phyloP scores from a whole-genome alignment of 1,140 invertebrate species.

The Fopius arisanus region DNA sequence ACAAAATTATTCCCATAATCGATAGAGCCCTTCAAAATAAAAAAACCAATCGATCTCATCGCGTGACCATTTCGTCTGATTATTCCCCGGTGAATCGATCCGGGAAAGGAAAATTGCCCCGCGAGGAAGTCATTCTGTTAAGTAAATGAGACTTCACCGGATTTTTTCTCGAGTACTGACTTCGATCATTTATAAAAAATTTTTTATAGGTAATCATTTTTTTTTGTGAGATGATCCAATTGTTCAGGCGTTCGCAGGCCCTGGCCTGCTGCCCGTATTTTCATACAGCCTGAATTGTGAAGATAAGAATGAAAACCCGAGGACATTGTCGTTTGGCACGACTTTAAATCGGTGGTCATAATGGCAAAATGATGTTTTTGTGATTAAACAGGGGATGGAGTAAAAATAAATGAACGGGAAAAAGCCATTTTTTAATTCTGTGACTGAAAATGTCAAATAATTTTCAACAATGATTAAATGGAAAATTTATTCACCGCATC shows the following conservation, averaged over 20 bases:
- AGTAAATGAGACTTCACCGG: slow-evolving; percentile 2
- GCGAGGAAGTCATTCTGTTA: neutral
- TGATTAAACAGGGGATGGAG: neutral
- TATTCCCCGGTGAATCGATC: neutral
- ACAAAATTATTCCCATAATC: neutral
- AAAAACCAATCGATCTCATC: neutral
- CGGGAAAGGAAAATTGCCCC: neutral
- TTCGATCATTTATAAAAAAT: too few relatives aligned
- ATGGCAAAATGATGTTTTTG: neutral
- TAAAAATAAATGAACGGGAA: neutral
- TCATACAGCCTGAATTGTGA: slow-evolving; percentile 1
- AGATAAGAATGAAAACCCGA: slow-evolving; percentile 11
- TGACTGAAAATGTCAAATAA: too few relatives aligned
- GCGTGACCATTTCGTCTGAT: neutral
- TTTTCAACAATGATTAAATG: too few relatives aligned
- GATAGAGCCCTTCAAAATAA: neutral
- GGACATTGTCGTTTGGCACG: neutral
- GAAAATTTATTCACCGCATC: neutral
- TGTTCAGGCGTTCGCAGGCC: slow-evolving; percentile 1
- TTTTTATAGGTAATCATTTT: too few relatives aligned
- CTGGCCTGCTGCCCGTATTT: slow-evolving; percentile 10
- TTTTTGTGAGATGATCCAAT: neutral
- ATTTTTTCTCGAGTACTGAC: too few relatives aligned
- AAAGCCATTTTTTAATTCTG: too few relatives aligned
- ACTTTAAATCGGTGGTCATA: neutral